Conservation (phyloP, 1,140 invertebrate species). For the Brachionus plicatilis region DNA sequence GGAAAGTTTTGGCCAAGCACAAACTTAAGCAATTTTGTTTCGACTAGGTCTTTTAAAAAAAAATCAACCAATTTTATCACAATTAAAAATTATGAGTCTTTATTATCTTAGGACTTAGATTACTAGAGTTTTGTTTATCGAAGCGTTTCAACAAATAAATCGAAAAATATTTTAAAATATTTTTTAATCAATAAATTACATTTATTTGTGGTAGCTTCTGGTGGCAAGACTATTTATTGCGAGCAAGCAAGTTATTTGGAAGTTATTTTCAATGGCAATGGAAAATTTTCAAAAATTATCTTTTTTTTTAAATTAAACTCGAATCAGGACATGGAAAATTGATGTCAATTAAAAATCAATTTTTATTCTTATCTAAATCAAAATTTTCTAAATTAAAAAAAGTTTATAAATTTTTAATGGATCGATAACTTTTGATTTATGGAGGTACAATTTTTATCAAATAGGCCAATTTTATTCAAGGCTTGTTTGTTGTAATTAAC, state of each 20-base stretch:
- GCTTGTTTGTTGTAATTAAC: background rate
- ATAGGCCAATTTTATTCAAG: background rate
- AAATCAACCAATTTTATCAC: background rate
- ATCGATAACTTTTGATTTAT: background rate
- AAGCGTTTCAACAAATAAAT: background rate
- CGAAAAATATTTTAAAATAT: background rate
- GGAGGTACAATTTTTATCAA: background rate
- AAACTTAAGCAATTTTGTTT: background rate
- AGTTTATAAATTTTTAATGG: background rate
- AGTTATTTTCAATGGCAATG: background rate
- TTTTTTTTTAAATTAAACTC: background rate
- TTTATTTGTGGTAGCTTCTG: background rate
- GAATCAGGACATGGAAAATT: background rate
- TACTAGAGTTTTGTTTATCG: background rate
- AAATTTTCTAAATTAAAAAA: background rate
- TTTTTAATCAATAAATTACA: background rate
- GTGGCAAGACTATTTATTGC: background rate
- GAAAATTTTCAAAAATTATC: background rate
- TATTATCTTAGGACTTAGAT: background rate
- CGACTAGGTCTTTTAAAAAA: background rate
- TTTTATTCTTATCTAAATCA: background rate
- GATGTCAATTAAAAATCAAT: background rate
- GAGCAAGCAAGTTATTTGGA: background rate
- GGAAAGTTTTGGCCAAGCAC: background rate
- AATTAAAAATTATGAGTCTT: background rate